A percentile compares a stretch with the other conserved stretches of the same genome.
phyloP scores from a whole-genome alignment of 2,888 invertebrate genomes.

The Lasius platythorax region DNA sequence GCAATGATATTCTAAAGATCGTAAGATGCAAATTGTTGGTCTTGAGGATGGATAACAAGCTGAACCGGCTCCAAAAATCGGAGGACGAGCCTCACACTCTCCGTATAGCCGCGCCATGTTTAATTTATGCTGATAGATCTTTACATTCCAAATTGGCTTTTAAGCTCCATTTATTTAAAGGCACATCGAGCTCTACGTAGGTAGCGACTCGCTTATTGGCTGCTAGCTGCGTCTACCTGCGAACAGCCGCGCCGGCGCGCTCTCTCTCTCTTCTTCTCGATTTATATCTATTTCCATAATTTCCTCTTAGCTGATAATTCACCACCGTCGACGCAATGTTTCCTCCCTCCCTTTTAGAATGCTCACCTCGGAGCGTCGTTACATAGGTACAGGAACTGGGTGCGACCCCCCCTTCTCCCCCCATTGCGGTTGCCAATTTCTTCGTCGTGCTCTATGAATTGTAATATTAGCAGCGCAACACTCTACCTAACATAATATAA shows the following conservation, averaged over 20 bases:
- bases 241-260: slow-evolving; percentile 54
- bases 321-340: slow-evolving; percentile 70
- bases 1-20: slow-evolving; percentile 49
- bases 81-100: slow-evolving; percentile 24
- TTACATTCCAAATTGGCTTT: slow-evolving; percentile 79
- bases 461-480: neutral
- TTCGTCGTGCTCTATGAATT: slow-evolving; percentile 14
- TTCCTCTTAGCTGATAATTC: slow-evolving; percentile 84
- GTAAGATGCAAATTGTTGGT: slow-evolving; percentile 38
- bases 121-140: slow-evolving; percentile 81
- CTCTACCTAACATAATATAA: neutral
- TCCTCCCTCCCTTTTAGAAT: slow-evolving; percentile 60
- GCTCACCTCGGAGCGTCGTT: slow-evolving; percentile 46
- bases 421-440: neutral
- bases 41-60: slow-evolving; percentile 13
- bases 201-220: slow-evolving; percentile 60
- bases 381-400: slow-evolving; percentile 38
- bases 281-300: slow-evolving; percentile 85
- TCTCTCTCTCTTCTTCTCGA: slow-evolving; percentile 78
- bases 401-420: neutral
- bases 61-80: slow-evolving; percentile 41
- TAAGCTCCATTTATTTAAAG: slow-evolving; percentile 77
- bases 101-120: slow-evolving; percentile 61
- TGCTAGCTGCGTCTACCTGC: slow-evolving; percentile 56
- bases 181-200: slow-evolving; percentile 56